phyloP scores from a whole-genome alignment of 2,113 vertebrate genomes.

The Tyto alba region DNA sequence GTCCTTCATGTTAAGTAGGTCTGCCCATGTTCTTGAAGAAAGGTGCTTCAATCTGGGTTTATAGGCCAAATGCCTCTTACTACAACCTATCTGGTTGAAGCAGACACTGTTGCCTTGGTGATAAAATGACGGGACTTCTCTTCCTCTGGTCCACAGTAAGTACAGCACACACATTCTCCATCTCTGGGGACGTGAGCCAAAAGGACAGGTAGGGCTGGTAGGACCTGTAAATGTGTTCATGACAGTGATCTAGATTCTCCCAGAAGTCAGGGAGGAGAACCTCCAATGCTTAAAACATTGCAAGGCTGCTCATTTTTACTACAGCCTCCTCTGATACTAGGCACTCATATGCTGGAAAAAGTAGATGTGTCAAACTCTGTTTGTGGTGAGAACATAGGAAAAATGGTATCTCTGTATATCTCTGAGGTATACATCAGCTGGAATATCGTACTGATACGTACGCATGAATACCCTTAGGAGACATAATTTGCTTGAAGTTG shows the following conservation, averaged over 20 bases:
- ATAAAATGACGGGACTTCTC: not conserved
- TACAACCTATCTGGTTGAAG: not conserved
- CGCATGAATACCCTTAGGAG: not conserved
- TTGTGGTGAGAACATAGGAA: not conserved
- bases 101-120: slow-evolving; percentile 50
- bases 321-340: not conserved
- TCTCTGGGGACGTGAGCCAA: not conserved
- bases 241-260: not conserved
- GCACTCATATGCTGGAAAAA: not conserved
- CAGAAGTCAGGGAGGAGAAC: not conserved
- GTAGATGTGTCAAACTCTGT: not conserved
- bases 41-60: not conserved
- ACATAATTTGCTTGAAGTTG: not conserved
- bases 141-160: not conserved
- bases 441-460: not conserved
- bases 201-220: not conserved
- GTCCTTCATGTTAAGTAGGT: not conserved
- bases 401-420: not conserved
- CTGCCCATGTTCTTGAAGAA: not conserved
- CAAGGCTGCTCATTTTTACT: not conserved
- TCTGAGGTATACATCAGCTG: not conserved
- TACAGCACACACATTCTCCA: not conserved
- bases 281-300: not conserved
- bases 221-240: not conserved
- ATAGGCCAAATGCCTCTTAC: not conserved